These are phyloP conservation scores for Hofmannophila pseudospretella DNA, from an alignment of 2,888 invertebrate genomes.

Conservation along the genomic window DNA sequence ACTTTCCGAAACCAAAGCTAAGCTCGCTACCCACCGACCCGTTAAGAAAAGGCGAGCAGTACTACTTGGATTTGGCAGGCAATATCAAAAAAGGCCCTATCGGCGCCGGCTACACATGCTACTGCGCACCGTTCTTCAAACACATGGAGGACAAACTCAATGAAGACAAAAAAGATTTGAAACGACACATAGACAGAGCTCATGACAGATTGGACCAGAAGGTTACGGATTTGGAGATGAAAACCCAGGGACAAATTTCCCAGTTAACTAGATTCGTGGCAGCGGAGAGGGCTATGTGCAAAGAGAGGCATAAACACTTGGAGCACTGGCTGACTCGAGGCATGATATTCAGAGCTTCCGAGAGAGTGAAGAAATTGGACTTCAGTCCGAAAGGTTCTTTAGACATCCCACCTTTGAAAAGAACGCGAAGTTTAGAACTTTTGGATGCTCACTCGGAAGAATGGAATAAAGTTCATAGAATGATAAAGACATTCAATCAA, in stretches of 20 bases:
- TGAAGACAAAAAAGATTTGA: conserved; percentile 87
- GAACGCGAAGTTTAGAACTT: conserved; percentile 85
- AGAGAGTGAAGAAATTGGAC: conserved; percentile 63
- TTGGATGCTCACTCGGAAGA: conserved; percentile 71
- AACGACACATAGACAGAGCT: conserved; percentile 87
- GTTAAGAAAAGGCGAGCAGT: conserved; percentile 92
- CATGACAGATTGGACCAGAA: conserved; percentile 88
- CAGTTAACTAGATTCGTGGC: conserved; percentile 82
- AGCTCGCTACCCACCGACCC: conserved; percentile 93
- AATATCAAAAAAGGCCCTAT: conserved; percentile 97
- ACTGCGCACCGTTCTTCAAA: conserved; percentile 94
- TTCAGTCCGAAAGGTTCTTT: conserved; percentile 72
- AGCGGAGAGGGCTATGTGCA: conserved; percentile 79
- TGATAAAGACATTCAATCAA: conserved; percentile 58
- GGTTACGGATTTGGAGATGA: conserved; percentile 86
- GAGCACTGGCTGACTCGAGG: conserved; percentile 84
- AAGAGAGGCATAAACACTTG: conserved; percentile 81
- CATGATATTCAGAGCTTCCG: conserved; percentile 77
- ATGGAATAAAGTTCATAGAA: conserved; percentile 60
- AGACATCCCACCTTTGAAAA: conserved; percentile 77
- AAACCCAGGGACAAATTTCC: conserved; percentile 84
- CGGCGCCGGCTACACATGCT: conserved; percentile 95
- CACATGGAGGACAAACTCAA: conserved; percentile 91
- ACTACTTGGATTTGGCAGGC: conserved; percentile 95
- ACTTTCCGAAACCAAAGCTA: conserved; percentile 90